Base-by-base conservation (phyloP, 2,797 vertebrate genomes). In the Stomatorhinus walkeri region DNA sequence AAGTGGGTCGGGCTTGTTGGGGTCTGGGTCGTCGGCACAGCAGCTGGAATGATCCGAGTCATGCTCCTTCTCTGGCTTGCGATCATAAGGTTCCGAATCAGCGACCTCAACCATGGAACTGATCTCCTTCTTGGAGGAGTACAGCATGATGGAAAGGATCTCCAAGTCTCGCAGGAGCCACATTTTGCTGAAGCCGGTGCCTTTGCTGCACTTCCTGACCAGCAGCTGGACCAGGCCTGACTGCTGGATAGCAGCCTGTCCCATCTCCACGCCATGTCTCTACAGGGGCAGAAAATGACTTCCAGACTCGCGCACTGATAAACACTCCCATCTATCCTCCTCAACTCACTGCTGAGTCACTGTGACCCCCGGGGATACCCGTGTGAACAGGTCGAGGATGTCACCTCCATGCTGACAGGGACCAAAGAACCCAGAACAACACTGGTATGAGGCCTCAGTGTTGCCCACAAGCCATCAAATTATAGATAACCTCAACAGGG, bases 141-240 rank as follows among this genome's bases (percentile, higher is more conserved):
- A 99, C 40, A 99, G 95, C 97, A 99, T 98, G 93, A 99, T 97
- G 85, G 98, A 99, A 76, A 99, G 95, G 91, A 99, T 98, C 96
- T 99, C 98, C 48, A 99, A 93, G 93, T 99, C 98, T 24, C 98
- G 94, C 83, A 99, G 96, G 68, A 99, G 94, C 98, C 98, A 99
- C 10, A 98, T 97, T 93, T 99, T 99, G 92, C 97, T 99, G 94
- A 99, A 99, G 89, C 98, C 98, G 0, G 98, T 99, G 8, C 98
- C 98, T 93, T 98, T 99, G 93, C 98, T 99, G 92, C 98, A 98
- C 92, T 98, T 99, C 91, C 97, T 97, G 91, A 99, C 98, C 61
- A 99, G 95, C 88, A 99, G 95, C 93, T 98, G 98, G 68, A 97
- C 96, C 87, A 99, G 94, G 12, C 96, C 98, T 0, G 97, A 96